These are phyloP conservation scores for Morus bassanus DNA, from an alignment of 2,797 vertebrate genomes.

Conservation along the genomic window DNA sequence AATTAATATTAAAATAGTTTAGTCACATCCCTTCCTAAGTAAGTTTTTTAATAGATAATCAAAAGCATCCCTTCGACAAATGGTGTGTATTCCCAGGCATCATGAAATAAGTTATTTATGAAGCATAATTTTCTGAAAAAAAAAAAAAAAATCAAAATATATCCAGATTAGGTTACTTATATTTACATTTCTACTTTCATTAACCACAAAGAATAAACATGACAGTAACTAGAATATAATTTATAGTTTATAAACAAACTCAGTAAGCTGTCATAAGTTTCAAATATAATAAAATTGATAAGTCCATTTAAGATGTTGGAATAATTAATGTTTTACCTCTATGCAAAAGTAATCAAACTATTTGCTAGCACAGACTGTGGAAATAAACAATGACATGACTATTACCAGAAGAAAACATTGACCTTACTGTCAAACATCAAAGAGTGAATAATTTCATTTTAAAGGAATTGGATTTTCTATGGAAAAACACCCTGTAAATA, in stretches of 20 bases:
- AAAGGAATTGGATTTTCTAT: neutral
- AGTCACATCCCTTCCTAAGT: neutral
- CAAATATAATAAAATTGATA: neutral
- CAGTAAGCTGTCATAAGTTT: neutral
- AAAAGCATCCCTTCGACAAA: neutral
- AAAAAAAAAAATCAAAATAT: neutral
- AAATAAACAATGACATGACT: neutral
- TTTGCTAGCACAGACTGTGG: neutral
- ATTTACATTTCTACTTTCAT: neutral
- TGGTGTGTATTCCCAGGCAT: neutral
- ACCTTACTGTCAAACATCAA: neutral
- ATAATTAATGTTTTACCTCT: neutral
- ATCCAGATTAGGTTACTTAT: neutral
- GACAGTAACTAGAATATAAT: neutral
- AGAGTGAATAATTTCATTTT: neutral
- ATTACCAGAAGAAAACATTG: neutral
- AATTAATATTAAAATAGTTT: neutral
- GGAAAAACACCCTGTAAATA: neutral
- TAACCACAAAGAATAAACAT: neutral
- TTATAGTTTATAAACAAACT: neutral
- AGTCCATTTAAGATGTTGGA: neutral
- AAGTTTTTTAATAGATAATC: neutral
- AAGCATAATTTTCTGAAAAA: neutral
- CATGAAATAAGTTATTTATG: neutral
- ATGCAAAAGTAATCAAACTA: neutral